Evolutionary conservation across 2,888 invertebrate genomes (phyloP), one percentile per base, ranked within the genome.

Genomic region (Caradrina clavipalpis): DNA sequence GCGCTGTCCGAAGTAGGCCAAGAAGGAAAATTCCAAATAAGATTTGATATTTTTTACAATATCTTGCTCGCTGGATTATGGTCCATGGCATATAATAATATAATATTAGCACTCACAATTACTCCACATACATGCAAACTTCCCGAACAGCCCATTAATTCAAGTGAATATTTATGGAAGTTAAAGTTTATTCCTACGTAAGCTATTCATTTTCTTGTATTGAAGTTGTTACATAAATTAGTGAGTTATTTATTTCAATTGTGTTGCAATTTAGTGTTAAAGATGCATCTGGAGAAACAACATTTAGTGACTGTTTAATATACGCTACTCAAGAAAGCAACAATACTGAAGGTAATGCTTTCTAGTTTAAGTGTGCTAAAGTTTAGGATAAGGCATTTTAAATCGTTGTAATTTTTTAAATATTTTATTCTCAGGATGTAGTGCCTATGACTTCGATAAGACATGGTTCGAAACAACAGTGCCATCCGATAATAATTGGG

Each of bases 61-160:
- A 86, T 93, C 21, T 74, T 93, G 1, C 89, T 95, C 39, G 86
- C 93, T 10, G 82, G 83, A 3, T 86, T 93, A 31, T 92, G 94
- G 86, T 87, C 91, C 42, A 91, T 95, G 86, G 89, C 93, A 8
- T 93, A 94, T 80, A 87, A 93, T 78, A 95, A 93, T 81, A 89
- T 94, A 73, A 85, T 95, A 71, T 88, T 96, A 71, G 91, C 93
- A 53, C 86, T 96, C 49, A 91, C 93, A 4, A 86, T 94, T 58
- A 92, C 92, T 49, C 93, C 95, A 26, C 94, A 96, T 81, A 90
- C 87, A 75, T 96, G 96, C 79, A 81, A 89, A 76, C 84, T 95
- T 19, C 94, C 95, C 7, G 87, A 90, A 47, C 89, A 89, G 59
- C 86, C 88, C 6, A 84, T 83, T 31, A 91, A 93, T 80, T 72